Conservation (phyloP, 2,113 vertebrate genomes). For the Herpetotheres cachinnans region DNA sequence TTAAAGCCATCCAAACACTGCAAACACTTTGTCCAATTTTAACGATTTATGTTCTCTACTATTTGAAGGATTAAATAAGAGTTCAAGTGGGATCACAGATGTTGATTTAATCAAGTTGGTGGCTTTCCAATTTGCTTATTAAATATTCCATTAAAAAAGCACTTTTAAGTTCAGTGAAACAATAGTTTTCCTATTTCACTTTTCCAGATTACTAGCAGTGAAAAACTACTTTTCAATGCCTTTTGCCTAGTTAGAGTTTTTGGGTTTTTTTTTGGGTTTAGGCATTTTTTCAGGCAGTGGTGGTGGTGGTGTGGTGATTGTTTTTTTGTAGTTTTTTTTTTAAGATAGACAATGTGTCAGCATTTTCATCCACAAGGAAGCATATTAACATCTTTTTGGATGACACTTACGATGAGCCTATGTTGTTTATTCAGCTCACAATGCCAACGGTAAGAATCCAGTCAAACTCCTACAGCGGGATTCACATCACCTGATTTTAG, state of each 20-base stretch:
- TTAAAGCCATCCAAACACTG: background rate
- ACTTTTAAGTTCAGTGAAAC: background rate
- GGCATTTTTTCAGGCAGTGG: background rate
- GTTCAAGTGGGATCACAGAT: background rate
- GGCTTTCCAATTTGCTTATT: background rate
- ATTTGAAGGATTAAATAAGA: background rate
- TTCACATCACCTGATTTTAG: background rate
- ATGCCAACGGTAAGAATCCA: background rate
- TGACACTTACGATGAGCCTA: background rate
- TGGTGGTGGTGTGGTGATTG: background rate
- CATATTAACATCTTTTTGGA: background rate
- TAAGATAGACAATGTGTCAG: background rate
- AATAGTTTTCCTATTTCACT: background rate
- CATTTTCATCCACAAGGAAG: background rate
- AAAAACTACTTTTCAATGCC: background rate
- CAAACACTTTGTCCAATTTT: background rate
- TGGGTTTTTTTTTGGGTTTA: background rate
- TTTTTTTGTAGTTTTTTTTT: background rate
- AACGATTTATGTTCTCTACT: background rate
- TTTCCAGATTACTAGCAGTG: background rate
- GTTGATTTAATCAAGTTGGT: background rate
- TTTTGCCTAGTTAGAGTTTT: background rate
- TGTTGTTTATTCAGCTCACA: background rate
- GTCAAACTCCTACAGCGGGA: background rate
- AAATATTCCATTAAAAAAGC: background rate